Evolutionary conservation across 1,140 invertebrate genomes (phyloP), one percentile per base, ranked within the genome.

Genomic region (Ladona fulva): DNA sequence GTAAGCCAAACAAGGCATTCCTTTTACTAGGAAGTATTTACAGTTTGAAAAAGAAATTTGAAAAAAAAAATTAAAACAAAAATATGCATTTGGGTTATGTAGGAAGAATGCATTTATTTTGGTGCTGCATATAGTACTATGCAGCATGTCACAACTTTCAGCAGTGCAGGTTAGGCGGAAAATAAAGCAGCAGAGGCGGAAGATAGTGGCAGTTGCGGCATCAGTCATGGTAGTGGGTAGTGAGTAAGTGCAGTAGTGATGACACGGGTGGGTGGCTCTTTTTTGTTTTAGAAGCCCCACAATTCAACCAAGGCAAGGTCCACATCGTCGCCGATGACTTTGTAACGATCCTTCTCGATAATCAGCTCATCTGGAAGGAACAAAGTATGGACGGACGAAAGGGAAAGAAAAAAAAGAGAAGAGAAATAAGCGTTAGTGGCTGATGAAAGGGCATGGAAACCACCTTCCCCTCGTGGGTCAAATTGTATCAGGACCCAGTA

Each of bases 311-410:
- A 99, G 82, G 97, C 97, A 84, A 92, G 93, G 88, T 99, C 97
- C 90, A 99, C 90, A 87, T 99, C 97, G 89, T 99, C 97, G 86
- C 96, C 97, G 88, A 99, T 98, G 86, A 95, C 92, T 90, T 99
- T 99, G 94, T 98, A 99, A 86, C 97, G 97, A 89, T 99, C 97
- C 91, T 99, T 99, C 87, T 99, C 97, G 84, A 92, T 92, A 83
- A 99, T 95, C 87, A 99, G 91, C 87, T 99, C 97, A 92, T 99
- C 97, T 99, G 92, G 82, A 92, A 89, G 83, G 73, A 75, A 44
- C 16, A 76, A 74, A 29, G 42, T 16, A 78, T 19, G 66, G 16
- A 66, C n/a, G 52, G n/a, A 16, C 14, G 52, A 66, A 12, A 66
- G 52, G n/a, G 52, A 66, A 22, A 66, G 52, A 66, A 22, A 66